Base-by-base conservation (phyloP, 2,888 invertebrate genomes). In the Argyresthia goedartella region DNA sequence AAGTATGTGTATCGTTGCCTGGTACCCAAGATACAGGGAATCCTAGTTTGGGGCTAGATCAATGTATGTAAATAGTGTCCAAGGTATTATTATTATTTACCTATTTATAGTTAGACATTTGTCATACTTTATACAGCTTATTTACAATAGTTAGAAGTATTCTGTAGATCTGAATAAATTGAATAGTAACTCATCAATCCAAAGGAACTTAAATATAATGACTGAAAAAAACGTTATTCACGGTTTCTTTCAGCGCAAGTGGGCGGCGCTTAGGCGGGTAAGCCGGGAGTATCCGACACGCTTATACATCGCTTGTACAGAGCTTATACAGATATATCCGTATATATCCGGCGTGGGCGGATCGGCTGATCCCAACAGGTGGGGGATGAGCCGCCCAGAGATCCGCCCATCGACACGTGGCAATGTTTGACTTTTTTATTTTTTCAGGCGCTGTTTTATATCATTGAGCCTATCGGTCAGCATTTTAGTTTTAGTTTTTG, bases 341-440 rank as follows among this genome's bases (percentile, higher is more conserved):
- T 39, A 39, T 46, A 39, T 51, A 51, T 45, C 51, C 63, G 67
- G 33, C 47, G 47, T 73, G 81, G 81, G 79, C 79, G 82, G 81
- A 82, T 79, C 79, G 76, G 76, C 75, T 82, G 86, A 87, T 86
- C 64, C 77, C 69, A 85, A 87, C 87, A 87, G 86, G 87, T 87
- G 80, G 80, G 75, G 87, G 87, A 87, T 87, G 86, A 87, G 82
- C 84, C 76, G 71, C 54, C 56, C 54, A 49, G 58, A 66, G 77
- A 75, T 72, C 73, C 85, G 85, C 86, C 86, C 85, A 78, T 80
- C 57, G 51, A 65, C 82, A 84, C 84, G 84, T 82, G 84, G 48
- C 44, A 7, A 8, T n/a, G n/a, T n/a, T n/a, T 9, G 44, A 14
- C 43, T 13, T 43, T 43, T 43, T 43, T 14, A 3, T 43, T 43